Conservation (phyloP, 2,113 vertebrate species). For the Onychostruthus taczanowskii region DNA sequence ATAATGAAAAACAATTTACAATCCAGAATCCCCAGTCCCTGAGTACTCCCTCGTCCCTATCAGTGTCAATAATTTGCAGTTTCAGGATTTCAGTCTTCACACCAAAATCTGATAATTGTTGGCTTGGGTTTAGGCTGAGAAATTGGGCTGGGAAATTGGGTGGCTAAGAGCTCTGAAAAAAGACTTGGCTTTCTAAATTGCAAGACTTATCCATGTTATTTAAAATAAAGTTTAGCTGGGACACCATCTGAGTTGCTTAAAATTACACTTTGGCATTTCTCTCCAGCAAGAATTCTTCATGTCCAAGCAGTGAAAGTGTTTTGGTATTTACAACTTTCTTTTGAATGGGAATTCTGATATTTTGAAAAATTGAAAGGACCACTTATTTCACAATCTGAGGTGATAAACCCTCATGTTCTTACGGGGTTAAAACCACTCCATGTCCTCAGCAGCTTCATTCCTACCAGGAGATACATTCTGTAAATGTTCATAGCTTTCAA, state of each 20-base stretch:
- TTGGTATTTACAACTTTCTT: not conserved
- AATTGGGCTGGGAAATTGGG: not conserved
- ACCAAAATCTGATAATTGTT: not conserved
- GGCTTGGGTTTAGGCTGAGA: not conserved
- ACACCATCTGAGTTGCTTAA: not conserved
- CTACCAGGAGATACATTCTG: not conserved
- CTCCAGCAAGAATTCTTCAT: not conserved
- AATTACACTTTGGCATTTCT: not conserved
- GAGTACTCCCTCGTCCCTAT: not conserved
- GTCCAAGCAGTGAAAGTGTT: not conserved
- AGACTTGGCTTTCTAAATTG: not conserved
- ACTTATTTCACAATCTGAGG: not conserved
- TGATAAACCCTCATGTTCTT: not conserved
- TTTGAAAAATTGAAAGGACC: not conserved
- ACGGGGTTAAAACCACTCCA: not conserved
- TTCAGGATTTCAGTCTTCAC: not conserved
- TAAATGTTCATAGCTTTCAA: not conserved
- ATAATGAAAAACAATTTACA: not conserved
- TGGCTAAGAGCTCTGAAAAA: not conserved
- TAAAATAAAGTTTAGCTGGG: not conserved
- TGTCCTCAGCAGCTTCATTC: not conserved
- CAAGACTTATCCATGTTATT: not conserved
- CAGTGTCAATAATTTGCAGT: not conserved
- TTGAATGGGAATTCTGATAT: not conserved
- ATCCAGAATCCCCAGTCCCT: not conserved